Conservation (phyloP, 2,797 vertebrate species). For the Taenioides sp. region DNA sequence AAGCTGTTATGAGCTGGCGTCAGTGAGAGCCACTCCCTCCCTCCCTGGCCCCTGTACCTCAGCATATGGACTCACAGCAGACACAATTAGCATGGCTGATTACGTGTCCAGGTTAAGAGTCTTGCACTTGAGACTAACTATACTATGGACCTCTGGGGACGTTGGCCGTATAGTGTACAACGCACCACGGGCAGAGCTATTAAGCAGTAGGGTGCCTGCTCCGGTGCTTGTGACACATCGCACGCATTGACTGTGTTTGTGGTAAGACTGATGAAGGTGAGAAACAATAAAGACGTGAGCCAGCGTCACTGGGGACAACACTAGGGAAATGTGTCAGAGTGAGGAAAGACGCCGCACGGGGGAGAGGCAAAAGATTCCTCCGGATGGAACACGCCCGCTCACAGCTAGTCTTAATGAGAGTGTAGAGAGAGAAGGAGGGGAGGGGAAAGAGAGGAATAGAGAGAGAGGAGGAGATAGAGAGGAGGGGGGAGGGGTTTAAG, state of each 20-base stretch:
- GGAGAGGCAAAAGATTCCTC: slow-evolving; percentile 30
- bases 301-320: slow-evolving; percentile 21
- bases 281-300: slow-evolving; percentile 34
- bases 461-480: slow-evolving; percentile 12
- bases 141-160: slow-evolving; percentile 53
- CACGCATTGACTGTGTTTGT: slow-evolving; percentile 38
- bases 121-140: slow-evolving; percentile 52
- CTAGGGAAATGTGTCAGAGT: slow-evolving; percentile 38
- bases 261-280: slow-evolving; percentile 33
- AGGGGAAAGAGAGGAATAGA: background rate
- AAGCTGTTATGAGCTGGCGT: slow-evolving; percentile 26
- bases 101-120: slow-evolving; percentile 73
- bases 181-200: slow-evolving; percentile 36
- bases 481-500: slow-evolving; percentile 13
- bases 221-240: slow-evolving; percentile 31
- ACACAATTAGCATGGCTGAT: slow-evolving; percentile 70
- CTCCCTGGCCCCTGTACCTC: slow-evolving; percentile 48
- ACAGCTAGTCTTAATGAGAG: slow-evolving; percentile 45
- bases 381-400: slow-evolving; percentile 35
- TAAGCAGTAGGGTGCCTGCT: slow-evolving; percentile 23
- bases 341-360: background rate
- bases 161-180: slow-evolving; percentile 21
- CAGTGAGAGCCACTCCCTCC: slow-evolving; percentile 41
- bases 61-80: slow-evolving; percentile 70
- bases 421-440: slow-evolving; percentile 18